Evolutionary conservation across 2,113 vertebrate species (phyloP).

Genomic region (Turdus rufiventris): DNA sequence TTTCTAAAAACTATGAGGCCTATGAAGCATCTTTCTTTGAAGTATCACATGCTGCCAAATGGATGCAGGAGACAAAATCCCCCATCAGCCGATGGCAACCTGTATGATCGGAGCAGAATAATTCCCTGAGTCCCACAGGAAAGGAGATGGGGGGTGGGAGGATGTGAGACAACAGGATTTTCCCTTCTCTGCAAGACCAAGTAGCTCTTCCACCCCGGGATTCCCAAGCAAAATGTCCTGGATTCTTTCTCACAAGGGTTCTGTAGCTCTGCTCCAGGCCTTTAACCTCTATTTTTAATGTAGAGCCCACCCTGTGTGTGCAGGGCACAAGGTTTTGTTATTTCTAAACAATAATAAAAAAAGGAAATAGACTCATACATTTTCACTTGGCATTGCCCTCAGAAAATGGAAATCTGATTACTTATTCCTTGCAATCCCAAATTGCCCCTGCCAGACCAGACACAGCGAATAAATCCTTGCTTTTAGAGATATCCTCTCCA

Average conservation of each 20-base stretch:
- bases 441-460: constrained; percentile 52
- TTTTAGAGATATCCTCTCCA: not conserved
- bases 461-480: constrained; percentile 60
- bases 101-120: not conserved
- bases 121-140: not conserved
- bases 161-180: not conserved
- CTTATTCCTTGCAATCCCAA: constrained; percentile 61
- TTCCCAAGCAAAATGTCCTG: not conserved
- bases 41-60: not conserved
- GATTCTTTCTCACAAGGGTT: not conserved
- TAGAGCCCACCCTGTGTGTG: not conserved
- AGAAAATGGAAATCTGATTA: constrained; percentile 44
- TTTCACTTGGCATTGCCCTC: constrained; percentile 23
- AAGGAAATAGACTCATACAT: not conserved
- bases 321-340: not conserved
- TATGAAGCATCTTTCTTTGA: not conserved
- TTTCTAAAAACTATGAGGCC: not conserved
- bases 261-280: not conserved
- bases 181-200: not conserved
- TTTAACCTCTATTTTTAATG: not conserved
- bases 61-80: not conserved
- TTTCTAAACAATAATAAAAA: not conserved
- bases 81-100: not conserved
- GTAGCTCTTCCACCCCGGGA: not conserved
- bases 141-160: not conserved